Evolutionary conservation across 1,140 invertebrate genomes (phyloP).

Genomic region (Glossosoma conforme): DNA sequence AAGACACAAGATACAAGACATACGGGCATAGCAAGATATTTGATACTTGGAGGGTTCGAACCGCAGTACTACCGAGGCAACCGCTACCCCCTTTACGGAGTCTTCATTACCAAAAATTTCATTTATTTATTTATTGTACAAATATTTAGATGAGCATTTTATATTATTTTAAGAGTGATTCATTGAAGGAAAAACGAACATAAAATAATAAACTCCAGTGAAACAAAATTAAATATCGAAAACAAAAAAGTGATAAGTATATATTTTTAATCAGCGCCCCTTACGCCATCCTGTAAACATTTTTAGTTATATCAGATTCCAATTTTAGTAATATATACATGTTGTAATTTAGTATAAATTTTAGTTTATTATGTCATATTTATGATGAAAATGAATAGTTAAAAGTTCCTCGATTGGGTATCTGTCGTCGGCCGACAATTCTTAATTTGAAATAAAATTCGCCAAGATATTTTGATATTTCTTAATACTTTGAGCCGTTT

Average conservation of each 20-base stretch:
- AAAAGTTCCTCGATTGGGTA: slow-evolving; percentile 1
- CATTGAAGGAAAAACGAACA: slow-evolving; percentile 5
- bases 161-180: slow-evolving; percentile 23
- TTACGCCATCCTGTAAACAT: slow-evolving; percentile 31
- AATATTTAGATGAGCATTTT: slow-evolving; percentile 24
- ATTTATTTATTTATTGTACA: slow-evolving; percentile 24
- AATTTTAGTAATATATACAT: slow-evolving; percentile 29
- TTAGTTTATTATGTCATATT: neutral
- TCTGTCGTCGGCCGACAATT: no score
- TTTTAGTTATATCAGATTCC: slow-evolving; percentile 22
- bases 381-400: neutral
- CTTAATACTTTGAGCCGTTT: slow-evolving; percentile 1
- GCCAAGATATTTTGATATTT: no score
- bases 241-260: neutral
- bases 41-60: slow-evolving; percentile 32
- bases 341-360: slow-evolving; percentile 7
- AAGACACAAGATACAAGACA: slow-evolving; percentile 27
- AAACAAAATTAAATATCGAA: slow-evolving; percentile 6
- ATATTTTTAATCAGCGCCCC: slow-evolving; percentile 16
- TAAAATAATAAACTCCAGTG: neutral
- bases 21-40: slow-evolving; percentile 27
- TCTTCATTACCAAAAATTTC: slow-evolving; percentile 30
- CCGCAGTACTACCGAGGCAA: slow-evolving; percentile 18
- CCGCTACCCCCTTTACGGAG: slow-evolving; percentile 25
- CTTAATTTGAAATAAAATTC: no score